Base-by-base conservation (phyloP, 2,113 vertebrate genomes). In the Osmerus mordax region DNA sequence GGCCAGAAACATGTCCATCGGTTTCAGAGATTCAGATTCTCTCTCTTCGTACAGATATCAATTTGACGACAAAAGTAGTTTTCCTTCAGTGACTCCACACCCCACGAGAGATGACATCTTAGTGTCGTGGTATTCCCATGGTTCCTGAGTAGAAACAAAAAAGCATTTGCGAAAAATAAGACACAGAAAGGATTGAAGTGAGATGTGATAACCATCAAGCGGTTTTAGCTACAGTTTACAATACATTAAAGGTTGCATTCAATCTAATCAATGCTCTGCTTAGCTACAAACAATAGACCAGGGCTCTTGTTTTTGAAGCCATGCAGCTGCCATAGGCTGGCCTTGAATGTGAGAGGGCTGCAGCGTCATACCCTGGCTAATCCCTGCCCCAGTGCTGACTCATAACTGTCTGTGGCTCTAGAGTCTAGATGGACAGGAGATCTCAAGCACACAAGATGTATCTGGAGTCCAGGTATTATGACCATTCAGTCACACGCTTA, bases 91-190 rank as follows among this genome's bases (percentile, higher is more conserved):
- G 82, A 87, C 53, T 77, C 52, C 78, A 69, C 65, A 82, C 81
- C 86, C 83, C 81, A 76, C 87, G 78, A 78, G 87, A 83, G 82
- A 77, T 87, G 89, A 88, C 41, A 60, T 21, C n/a, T 21, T 60
- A 18, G 2, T 60, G 90, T 86, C 86, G 91, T 88, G 78, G 75
- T 77, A 25, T 79, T 87, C 86, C 85, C 89, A 89, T 87, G 84
- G 75, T 88, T 86, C 74, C 87, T 89, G 80, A 69, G 29, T 32
- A 29, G 14, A 67, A 18, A 52, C 5, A 65, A 16, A 65, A 51
- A 47, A 18, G 55, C 12, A 19, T 12, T 21, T 18, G 13, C 25
- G 6, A 71, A 14, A 15, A 51, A 18, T 47, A 56, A 32, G 28
- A 58, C 56, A 60, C n/a, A 23, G 41, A 47, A 47, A 47, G 7